A percentile compares a stretch with the other conserved stretches of the same genome.
phyloP scores from a whole-genome alignment of 1,140 invertebrate species.

The Harpegnathos saltator region DNA sequence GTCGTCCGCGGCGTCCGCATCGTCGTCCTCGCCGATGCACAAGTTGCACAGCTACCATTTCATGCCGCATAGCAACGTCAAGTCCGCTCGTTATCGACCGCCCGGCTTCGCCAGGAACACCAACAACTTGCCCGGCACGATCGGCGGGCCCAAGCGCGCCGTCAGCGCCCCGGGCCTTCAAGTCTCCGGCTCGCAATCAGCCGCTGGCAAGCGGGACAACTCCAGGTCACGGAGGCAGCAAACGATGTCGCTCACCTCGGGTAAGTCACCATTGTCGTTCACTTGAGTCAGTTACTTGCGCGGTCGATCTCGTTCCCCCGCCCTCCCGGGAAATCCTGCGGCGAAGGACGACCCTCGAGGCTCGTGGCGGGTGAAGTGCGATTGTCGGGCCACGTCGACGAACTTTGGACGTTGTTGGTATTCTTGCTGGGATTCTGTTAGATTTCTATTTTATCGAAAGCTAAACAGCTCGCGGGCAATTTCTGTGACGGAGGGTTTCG shows the following conservation, averaged over 20 bases:
- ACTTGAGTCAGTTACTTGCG: not conserved
- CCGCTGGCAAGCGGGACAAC: conserved; percentile 76
- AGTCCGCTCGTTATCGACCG: conserved; percentile 94
- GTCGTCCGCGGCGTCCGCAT: conserved; percentile 45
- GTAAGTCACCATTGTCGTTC: conserved; percentile 82
- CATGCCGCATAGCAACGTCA: conserved; percentile 88
- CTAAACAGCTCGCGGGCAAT: too few relatives aligned
- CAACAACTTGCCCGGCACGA: conserved; percentile 75
- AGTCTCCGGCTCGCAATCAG: conserved; percentile 80
- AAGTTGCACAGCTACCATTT: conserved; percentile 90
- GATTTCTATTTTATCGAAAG: too few relatives aligned
- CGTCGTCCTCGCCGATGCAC: conserved; percentile 88
- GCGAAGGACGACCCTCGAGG: too few relatives aligned
- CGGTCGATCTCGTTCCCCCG: too few relatives aligned
- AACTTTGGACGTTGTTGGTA: too few relatives aligned
- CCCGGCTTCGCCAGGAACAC: conserved; percentile 89
- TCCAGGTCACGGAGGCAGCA: conserved; percentile 79
- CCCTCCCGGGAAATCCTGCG: too few relatives aligned
- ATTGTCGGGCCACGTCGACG: too few relatives aligned
- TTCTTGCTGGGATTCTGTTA: too few relatives aligned
- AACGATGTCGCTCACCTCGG: conserved; percentile 85
- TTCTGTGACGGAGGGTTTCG: too few relatives aligned
- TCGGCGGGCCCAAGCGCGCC: conserved; percentile 88
- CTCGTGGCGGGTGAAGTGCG: too few relatives aligned
- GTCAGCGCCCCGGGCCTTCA: conserved; percentile 91